These are phyloP conservation scores for Allophyes oxyacanthae DNA, from an alignment of 2,888 invertebrate species.

Conservation along the genomic window DNA sequence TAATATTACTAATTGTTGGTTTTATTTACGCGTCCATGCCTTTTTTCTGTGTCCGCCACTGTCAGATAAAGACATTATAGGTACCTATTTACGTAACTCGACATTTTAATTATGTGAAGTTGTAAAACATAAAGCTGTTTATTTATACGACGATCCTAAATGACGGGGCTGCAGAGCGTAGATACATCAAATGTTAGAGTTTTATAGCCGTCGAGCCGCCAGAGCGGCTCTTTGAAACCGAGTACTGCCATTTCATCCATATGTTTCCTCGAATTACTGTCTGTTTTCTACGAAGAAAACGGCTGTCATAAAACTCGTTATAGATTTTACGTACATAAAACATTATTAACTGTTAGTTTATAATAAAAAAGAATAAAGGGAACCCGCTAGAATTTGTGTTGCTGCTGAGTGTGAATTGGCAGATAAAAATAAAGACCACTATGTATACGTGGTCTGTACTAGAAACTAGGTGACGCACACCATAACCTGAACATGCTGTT, in stretches of 20 bases:
- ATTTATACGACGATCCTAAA: constrained; percentile 78
- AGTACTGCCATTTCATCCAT: constrained; percentile 86
- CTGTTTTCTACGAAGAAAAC: constrained; percentile 88
- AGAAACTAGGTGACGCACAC: too few species aligned
- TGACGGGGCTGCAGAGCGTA: constrained; percentile 76
- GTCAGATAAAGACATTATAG: constrained; percentile 51
- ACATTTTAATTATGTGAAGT: constrained; percentile 70
- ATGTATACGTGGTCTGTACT: too few species aligned
- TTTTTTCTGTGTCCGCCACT: not conserved
- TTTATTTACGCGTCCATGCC: too few species aligned
- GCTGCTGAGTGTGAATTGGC: not conserved
- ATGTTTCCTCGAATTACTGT: constrained; percentile 88
- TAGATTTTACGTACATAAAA: constrained; percentile 74
- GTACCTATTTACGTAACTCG: constrained; percentile 57
- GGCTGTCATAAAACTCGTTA: constrained; percentile 82
- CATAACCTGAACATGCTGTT: too few species aligned
- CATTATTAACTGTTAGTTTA: constrained; percentile 83
- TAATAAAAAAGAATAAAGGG: constrained; percentile 72
- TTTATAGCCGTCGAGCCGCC: constrained; percentile 74
- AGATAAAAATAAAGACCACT: too few species aligned
- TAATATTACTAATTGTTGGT: too few species aligned
- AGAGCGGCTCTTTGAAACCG: constrained; percentile 85
- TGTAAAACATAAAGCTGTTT: constrained; percentile 80
- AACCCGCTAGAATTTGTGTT: constrained; percentile 55
- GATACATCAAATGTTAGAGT: constrained; percentile 82